Conservation (phyloP, 2,113 vertebrate genomes). For the Scatophagus argus region DNA sequence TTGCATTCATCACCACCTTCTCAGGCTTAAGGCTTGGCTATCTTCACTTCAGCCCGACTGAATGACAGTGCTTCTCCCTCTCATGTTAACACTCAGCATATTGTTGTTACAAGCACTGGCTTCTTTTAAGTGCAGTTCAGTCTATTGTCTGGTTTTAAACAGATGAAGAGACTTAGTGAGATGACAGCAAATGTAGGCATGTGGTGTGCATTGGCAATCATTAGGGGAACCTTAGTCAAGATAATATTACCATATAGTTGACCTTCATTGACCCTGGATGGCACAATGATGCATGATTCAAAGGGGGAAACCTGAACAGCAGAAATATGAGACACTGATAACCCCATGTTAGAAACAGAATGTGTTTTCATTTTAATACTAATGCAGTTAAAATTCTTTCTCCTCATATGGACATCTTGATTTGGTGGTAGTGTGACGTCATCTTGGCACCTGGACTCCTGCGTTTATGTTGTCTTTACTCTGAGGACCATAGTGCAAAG, state of each 20-base stretch:
- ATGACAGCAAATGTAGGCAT: neutral
- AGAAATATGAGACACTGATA: neutral
- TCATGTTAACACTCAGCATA: slow-evolving; percentile 22
- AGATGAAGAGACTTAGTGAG: neutral
- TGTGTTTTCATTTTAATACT: neutral
- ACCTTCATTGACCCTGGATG: neutral
- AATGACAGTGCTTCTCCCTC: slow-evolving; percentile 44
- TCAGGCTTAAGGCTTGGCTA: slow-evolving; percentile 61
- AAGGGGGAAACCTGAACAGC: neutral
- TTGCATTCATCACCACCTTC: slow-evolving; percentile 65
- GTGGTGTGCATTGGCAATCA: neutral
- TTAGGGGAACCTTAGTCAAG: neutral
- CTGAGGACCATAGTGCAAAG: too few species aligned
- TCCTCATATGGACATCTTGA: too few species aligned
- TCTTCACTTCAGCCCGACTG: slow-evolving; percentile 46
- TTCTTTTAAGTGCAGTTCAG: slow-evolving; percentile 22
- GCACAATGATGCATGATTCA: neutral
- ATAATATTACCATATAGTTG: neutral
- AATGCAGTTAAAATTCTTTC: neutral
- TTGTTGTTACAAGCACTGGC: slow-evolving; percentile 31
- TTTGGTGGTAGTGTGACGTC: too few species aligned
- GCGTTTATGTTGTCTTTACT: too few species aligned
- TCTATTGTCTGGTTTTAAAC: neutral
- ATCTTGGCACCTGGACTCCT: too few species aligned
- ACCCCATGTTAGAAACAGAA: neutral